A percentile compares a stretch with the other conserved stretches of the same genome.
Conservation (phyloP, 2,797 vertebrate genomes). For the Toxotes lorentzi region DNA sequence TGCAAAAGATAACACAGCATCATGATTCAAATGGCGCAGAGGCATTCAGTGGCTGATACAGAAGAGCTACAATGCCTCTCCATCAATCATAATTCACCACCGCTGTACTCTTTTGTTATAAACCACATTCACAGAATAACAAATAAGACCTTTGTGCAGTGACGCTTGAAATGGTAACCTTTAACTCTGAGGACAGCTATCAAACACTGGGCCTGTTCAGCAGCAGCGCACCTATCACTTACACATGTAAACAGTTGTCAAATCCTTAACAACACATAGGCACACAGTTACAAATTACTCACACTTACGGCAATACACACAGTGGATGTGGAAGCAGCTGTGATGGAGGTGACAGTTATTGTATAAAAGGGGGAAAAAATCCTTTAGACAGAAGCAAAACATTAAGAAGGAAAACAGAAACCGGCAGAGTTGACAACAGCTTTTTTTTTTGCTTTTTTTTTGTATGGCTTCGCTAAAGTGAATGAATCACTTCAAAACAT, state of each 20-base stretch:
- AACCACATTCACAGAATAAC: slow-evolving; percentile 71
- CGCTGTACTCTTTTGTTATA: slow-evolving; percentile 69
- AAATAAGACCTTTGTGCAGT: slow-evolving; percentile 79
- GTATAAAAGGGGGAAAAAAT: slow-evolving; percentile 5
- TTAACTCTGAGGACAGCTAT: slow-evolving; percentile 74
- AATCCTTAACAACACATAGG: slow-evolving; percentile 62
- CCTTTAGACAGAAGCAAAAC: slow-evolving; percentile 28
- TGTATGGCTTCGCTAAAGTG: slow-evolving; percentile 16
- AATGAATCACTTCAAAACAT: slow-evolving; percentile 32
- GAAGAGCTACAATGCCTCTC: slow-evolving; percentile 62
- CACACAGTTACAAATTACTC: slow-evolving; percentile 60
- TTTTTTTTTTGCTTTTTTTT: slow-evolving; percentile 31
- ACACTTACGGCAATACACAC: slow-evolving; percentile 50
- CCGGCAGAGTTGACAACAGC: slow-evolving; percentile 14
- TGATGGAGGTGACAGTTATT: slow-evolving; percentile 57
- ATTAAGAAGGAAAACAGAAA: slow-evolving; percentile 10
- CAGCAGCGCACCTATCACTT: slow-evolving; percentile 72
- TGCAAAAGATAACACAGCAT: slow-evolving; percentile 60
- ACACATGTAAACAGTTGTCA: slow-evolving; percentile 81
- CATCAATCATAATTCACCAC: slow-evolving; percentile 75
- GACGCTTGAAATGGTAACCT: slow-evolving; percentile 82
- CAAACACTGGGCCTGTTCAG: slow-evolving; percentile 68
- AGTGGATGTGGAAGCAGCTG: slow-evolving; percentile 27
- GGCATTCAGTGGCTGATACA: slow-evolving; percentile 57
- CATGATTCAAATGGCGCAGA: slow-evolving; percentile 50